Percentiles rank a stretch among this genome's conserved stretches.
Evolutionary conservation across 1,140 invertebrate genomes (phyloP).

Genomic region (Trialeurodes vaporariorum): DNA sequence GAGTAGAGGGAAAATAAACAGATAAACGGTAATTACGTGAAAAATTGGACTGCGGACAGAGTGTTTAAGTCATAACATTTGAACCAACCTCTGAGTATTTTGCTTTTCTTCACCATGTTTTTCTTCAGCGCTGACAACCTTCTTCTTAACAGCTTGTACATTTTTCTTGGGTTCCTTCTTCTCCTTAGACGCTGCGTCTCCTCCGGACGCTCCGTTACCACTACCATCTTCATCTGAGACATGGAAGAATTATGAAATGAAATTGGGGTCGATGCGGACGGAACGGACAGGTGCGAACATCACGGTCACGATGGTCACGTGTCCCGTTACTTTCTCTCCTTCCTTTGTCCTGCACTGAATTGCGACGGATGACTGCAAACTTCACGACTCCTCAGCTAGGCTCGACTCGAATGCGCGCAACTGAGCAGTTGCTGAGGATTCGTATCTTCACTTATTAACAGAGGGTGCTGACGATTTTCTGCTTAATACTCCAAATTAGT

Average conservation of each 20-base stretch:
- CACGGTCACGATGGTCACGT: no score
- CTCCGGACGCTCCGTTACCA: constrained; percentile 12
- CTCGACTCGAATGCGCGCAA: neutral
- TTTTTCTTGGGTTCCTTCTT: constrained; percentile 9
- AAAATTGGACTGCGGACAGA: neutral
- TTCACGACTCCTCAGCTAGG: neutral
- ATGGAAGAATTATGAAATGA: constrained; percentile 13
- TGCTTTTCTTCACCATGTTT: constrained; percentile 35
- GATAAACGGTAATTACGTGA: no score
- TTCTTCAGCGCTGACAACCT: constrained; percentile 27
- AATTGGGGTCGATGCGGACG: no score
- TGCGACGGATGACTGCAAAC: neutral
- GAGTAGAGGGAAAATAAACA: no score
- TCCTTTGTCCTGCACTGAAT: neutral
- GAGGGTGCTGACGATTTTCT: constrained; percentile 1
- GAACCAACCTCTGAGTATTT: neutral
- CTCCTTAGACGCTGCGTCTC: constrained; percentile 8
- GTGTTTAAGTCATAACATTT: neutral
- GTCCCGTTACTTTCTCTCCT: neutral
- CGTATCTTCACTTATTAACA: neutral
- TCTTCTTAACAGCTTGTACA: constrained; percentile 32
- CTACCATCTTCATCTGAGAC: constrained; percentile 14
- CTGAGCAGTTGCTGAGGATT: neutral
- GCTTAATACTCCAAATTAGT: neutral
- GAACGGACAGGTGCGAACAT: no score